These are phyloP conservation scores for Cervus canadensis DNA, from an alignment of 2,113 vertebrate species.

Conservation along the genomic window DNA sequence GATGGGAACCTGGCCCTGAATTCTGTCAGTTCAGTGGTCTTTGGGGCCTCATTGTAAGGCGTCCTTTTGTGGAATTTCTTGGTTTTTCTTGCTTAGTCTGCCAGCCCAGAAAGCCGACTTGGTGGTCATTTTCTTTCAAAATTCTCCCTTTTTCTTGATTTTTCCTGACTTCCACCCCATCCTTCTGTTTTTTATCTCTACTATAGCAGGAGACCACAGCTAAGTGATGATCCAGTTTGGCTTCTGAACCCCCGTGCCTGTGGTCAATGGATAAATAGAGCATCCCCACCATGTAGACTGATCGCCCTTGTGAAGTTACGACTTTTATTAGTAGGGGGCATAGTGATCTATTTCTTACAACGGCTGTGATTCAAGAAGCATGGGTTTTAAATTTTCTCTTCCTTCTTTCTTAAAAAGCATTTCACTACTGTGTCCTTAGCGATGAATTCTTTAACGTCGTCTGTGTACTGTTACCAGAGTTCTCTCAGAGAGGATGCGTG, in stretches of 20 bases:
- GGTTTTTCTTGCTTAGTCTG: neutral
- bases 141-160: neutral
- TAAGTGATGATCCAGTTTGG: neutral
- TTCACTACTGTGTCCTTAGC: neutral
- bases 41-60: neutral
- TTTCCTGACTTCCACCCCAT: neutral
- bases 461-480: neutral
- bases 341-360: neutral
- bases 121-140: neutral
- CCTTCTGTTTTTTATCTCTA: neutral
- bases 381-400: neutral
- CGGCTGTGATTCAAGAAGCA: neutral
- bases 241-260: neutral
- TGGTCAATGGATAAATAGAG: neutral
- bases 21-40: neutral
- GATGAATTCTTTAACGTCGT: neutral
- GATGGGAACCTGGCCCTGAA: neutral
- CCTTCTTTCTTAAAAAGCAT: neutral
- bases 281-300: rapidly evolving
- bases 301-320: neutral
- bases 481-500: neutral
- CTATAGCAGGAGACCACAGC: neutral
- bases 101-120: neutral
- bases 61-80: neutral
- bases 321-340: neutral